phyloP scores from a whole-genome alignment of 2,113 vertebrate species.

The Sclerurus mexicanus region DNA sequence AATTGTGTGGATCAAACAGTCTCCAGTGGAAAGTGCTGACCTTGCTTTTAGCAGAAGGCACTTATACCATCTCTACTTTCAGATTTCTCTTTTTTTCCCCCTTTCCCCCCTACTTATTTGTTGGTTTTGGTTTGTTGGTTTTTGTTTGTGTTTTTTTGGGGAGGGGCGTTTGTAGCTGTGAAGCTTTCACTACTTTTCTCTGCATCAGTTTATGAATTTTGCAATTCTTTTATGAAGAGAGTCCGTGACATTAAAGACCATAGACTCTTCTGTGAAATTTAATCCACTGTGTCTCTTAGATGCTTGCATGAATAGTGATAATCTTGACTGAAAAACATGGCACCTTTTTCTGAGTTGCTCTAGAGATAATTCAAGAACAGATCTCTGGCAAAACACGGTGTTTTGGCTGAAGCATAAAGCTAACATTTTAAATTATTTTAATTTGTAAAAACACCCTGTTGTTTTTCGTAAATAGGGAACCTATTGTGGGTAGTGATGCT shows the following conservation, averaged over 20 bases:
- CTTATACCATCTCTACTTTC: not conserved
- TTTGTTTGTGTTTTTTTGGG: not conserved
- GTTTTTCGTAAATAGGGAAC: not conserved
- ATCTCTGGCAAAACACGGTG: not conserved
- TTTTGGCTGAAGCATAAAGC: not conserved
- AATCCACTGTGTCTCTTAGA: not conserved
- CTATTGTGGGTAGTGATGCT: not conserved
- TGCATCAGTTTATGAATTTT: not conserved
- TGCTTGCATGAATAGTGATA: not conserved
- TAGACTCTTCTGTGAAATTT: not conserved
- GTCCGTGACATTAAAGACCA: not conserved
- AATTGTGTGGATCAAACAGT: constrained; percentile 32
- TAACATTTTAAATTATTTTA: not conserved
- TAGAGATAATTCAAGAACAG: not conserved
- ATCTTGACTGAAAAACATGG: not conserved
- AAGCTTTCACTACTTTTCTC: not conserved
- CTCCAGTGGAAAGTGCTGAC: constrained; percentile 19
- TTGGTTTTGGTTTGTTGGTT: not conserved
- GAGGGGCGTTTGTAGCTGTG: not conserved
- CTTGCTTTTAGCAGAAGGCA: constrained; percentile 6
- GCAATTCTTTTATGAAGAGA: not conserved
- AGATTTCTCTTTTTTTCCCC: not conserved
- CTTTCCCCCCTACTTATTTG: not conserved
- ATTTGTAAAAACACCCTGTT: not conserved
- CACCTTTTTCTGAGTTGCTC: not conserved